Evolutionary conservation across 2,797 vertebrate species (phyloP).

Genomic region (Crenuchus spilurus): DNA sequence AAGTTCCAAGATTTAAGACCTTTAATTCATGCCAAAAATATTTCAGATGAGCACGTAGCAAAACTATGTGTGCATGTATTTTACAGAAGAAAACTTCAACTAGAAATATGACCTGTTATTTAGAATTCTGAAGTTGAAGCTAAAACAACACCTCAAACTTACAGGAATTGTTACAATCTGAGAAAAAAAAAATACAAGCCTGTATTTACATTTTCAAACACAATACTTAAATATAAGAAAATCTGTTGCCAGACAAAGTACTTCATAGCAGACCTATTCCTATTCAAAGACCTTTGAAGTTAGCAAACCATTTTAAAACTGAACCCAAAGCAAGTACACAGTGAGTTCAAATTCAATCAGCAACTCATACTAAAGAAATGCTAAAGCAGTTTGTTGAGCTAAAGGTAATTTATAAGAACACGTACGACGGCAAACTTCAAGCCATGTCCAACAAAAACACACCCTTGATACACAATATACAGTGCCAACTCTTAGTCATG

Average conservation of each 20-base stretch:
- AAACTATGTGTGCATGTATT: conserved; percentile 15
- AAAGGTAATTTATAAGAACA: conserved; percentile 3
- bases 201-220: conserved; percentile 8
- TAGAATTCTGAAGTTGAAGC: conserved; percentile 13
- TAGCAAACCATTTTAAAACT: background rate
- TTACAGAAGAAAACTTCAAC: conserved; percentile 6
- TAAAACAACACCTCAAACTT: conserved; percentile 12
- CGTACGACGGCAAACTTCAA: background rate
- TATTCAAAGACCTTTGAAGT: background rate
- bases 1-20: conserved; percentile 13
- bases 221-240: conserved; percentile 4
- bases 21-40: conserved; percentile 46
- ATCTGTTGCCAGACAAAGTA: background rate
- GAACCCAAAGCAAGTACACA: background rate
- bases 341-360: background rate
- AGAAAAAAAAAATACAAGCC: background rate
- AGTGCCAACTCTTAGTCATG: background rate
- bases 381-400: background rate
- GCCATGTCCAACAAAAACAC: background rate
- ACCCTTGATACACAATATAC: background rate
- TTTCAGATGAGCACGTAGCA: conserved; percentile 28
- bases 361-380: background rate
- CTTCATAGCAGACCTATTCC: background rate
- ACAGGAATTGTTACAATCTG: conserved; percentile 16
- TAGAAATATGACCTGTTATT: background rate